phyloP scores from a whole-genome alignment of 1,140 invertebrate genomes.

The Palaemon carinicauda region DNA sequence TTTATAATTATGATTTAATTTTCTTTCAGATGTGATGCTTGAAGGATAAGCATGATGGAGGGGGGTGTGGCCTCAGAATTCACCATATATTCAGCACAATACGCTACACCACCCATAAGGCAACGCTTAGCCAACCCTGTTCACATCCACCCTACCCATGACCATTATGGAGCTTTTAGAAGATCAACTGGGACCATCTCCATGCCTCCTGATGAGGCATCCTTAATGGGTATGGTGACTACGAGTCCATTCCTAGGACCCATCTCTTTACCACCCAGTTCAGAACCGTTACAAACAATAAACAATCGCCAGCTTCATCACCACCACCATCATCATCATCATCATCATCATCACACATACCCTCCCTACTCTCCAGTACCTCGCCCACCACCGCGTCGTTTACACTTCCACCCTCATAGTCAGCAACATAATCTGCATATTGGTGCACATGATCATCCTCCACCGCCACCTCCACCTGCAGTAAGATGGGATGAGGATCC shows the following conservation, averaged over 20 bases:
- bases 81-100: slow-evolving; percentile 45
- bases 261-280: slow-evolving; percentile 19
- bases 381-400: slow-evolving; percentile 12
- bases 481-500: slow-evolving; percentile 56
- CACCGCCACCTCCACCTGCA: not conserved
- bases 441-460: slow-evolving; percentile 1
- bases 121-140: not conserved
- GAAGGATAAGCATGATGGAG: slow-evolving; percentile 21
- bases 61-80: slow-evolving; percentile 25
- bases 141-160: slow-evolving; percentile 19
- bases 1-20: not conserved
- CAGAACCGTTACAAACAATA: not conserved
- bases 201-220: not conserved
- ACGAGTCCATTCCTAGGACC: slow-evolving; percentile 21
- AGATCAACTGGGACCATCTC: not conserved
- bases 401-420: slow-evolving; percentile 39
- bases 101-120: slow-evolving; percentile 34
- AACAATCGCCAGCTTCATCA: slow-evolving; percentile 6
- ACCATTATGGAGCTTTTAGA: not conserved
- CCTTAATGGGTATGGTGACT: not conserved
- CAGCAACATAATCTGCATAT: slow-evolving; percentile 21
- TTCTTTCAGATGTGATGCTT: slow-evolving; percentile 31
- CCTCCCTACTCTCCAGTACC: slow-evolving; percentile 19
- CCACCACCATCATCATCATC: slow-evolving; percentile 29
- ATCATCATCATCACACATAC: slow-evolving; percentile 37